Conservation (phyloP, 2,888 invertebrate species). For the Hyles lineata region DNA sequence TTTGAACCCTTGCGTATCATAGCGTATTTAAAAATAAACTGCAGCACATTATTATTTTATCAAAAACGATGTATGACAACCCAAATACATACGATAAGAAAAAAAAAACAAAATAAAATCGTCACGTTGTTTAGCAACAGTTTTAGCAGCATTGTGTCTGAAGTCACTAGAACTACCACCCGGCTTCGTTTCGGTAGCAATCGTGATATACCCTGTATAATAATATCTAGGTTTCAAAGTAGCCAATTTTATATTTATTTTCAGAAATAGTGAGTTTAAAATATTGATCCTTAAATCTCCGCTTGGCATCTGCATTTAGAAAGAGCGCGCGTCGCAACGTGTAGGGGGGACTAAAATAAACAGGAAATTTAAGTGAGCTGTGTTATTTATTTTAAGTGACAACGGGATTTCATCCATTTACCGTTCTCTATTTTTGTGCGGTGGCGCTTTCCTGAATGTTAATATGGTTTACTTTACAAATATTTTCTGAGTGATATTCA, state of each 20-base stretch:
- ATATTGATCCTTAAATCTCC: slow-evolving; percentile 17
- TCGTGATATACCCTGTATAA: too few relatives aligned
- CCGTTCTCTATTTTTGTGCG: slow-evolving; percentile 60
- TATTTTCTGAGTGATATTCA: slow-evolving; percentile 20
- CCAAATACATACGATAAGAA: too few relatives aligned
- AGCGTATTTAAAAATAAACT: too few relatives aligned
- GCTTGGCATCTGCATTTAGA: slow-evolving; percentile 37
- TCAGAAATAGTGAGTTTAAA: slow-evolving; percentile 1
- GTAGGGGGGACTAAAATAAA: slow-evolving; percentile 74
- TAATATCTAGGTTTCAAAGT: too few relatives aligned
- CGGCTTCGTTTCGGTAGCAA: too few relatives aligned
- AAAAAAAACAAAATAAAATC: too few relatives aligned
- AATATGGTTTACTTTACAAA: slow-evolving; percentile 20
- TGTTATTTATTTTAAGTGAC: slow-evolving; percentile 78
- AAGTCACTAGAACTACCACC: too few relatives aligned
- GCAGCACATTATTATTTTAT: too few relatives aligned
- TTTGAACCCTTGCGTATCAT: too few relatives aligned
- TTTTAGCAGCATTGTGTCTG: too few relatives aligned
- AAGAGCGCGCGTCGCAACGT: slow-evolving; percentile 50
- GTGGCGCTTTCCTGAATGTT: slow-evolving; percentile 24
- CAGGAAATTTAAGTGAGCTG: slow-evolving; percentile 73
- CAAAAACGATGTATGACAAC: too few relatives aligned
- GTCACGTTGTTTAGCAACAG: too few relatives aligned
- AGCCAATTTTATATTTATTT: neutral
- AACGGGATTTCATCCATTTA: slow-evolving; percentile 70